These are phyloP conservation scores for Pteruthius melanotis DNA, from an alignment of 2,113 vertebrate genomes.

Conservation along the genomic window DNA sequence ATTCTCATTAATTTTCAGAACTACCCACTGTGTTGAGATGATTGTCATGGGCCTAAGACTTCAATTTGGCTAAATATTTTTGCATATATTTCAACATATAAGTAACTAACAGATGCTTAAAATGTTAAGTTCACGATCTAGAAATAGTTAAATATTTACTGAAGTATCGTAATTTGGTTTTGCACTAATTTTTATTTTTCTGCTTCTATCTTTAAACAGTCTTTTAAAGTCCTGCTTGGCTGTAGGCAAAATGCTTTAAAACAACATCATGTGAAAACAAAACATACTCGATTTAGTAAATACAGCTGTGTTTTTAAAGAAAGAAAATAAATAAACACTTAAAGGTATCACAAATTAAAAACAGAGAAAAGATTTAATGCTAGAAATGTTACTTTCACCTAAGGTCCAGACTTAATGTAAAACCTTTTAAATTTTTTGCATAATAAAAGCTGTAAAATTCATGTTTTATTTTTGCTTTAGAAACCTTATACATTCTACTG, in stretches of 20 bases:
- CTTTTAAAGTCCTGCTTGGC: not conserved
- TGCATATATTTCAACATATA: conserved; percentile 83
- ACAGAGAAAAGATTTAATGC: not conserved
- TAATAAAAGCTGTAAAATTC: conserved; percentile 35
- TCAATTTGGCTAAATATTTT: conserved; percentile 96
- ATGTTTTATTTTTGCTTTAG: conserved; percentile 37
- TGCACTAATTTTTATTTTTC: conserved; percentile 62
- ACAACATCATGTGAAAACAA: conserved; percentile 43
- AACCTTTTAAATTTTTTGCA: not conserved
- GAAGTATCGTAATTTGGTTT: conserved; percentile 62
- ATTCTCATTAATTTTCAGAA: conserved; percentile 99
- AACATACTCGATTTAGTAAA: conserved; percentile 56
- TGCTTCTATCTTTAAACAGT: conserved; percentile 56
- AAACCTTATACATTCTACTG: conserved; percentile 7
- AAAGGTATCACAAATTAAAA: not conserved
- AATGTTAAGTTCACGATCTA: conserved; percentile 71
- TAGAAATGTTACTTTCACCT: conserved; percentile 42
- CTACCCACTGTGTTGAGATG: conserved; percentile 97
- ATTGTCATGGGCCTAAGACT: conserved; percentile 99
- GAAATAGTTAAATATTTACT: conserved; percentile 73
- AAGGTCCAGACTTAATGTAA: conserved; percentile 10
- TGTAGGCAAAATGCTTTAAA: conserved; percentile 53
- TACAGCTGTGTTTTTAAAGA: conserved; percentile 55
- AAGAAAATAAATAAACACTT: not conserved
- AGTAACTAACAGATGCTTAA: conserved; percentile 79